A percentile compares a stretch with the other conserved stretches of the same genome.
These are phyloP conservation scores for Drosophila tristis DNA, from an alignment of 1,140 invertebrate species.

Conservation along the genomic window DNA sequence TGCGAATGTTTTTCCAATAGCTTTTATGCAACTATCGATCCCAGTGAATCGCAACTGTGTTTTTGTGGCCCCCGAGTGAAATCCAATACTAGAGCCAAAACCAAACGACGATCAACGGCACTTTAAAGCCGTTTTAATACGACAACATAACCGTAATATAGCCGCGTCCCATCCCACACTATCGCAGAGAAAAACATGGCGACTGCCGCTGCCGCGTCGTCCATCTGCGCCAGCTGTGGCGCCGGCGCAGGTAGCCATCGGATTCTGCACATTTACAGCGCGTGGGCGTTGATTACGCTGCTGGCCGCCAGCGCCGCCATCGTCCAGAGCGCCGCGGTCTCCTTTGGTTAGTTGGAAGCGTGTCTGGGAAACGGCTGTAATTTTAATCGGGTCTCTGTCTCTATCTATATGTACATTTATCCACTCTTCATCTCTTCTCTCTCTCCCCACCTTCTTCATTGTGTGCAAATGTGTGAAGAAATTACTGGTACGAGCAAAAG, in stretches of 20 bases:
- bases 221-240: constrained; percentile 64
- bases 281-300: constrained; percentile 55
- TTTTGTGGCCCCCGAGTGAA: constrained; percentile 36
- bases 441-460: constrained; percentile 15
- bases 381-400: background rate
- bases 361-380: constrained; percentile 1
- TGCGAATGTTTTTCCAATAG: background rate
- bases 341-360: constrained; percentile 61
- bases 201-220: constrained; percentile 34
- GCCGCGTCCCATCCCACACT: constrained; percentile 11
- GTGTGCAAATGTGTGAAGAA: constrained; percentile 53
- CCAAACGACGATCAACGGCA: constrained; percentile 52
- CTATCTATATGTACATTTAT: too few species aligned
- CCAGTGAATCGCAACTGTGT: constrained; percentile 41
- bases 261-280: constrained; percentile 65
- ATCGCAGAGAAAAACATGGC: constrained; percentile 59
- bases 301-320: constrained; percentile 62
- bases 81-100: constrained; percentile 40
- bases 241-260: constrained; percentile 44
- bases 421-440: too few species aligned
- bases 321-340: constrained; percentile 70
- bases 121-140: constrained; percentile 64
- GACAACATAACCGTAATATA: constrained; percentile 25
- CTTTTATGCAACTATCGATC: constrained; percentile 44
- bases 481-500: constrained; percentile 28